Percentiles rank a stretch among this genome's conserved stretches.
Conservation (phyloP, 1,140 invertebrate species). For the Heliothis virescens region DNA sequence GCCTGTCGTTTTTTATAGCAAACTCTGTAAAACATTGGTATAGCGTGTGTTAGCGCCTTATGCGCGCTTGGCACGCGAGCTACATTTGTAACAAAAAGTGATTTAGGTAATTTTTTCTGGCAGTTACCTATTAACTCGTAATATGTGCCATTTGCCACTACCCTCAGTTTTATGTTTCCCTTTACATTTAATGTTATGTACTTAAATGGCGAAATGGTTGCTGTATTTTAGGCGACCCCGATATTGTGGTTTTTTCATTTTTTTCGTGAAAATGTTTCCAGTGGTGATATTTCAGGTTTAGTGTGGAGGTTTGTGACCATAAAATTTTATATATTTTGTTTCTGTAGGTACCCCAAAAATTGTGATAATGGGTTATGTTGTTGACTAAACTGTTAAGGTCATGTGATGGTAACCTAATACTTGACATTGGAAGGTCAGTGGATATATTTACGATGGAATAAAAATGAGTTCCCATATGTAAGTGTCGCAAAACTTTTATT, state of each 20-base stretch:
- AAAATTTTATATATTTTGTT: background rate
- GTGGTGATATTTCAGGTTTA: background rate
- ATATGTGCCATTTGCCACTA: conserved; percentile 51
- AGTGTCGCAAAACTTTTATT: no score
- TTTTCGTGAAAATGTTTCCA: conserved; percentile 26
- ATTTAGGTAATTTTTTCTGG: conserved; percentile 62
- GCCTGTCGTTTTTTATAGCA: conserved; percentile 77
- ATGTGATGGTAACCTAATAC: no score
- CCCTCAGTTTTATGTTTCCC: conserved; percentile 31
- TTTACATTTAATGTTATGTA: conserved; percentile 42
- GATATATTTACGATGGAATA: no score
- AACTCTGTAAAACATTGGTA: conserved; percentile 73
- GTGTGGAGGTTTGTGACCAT: background rate
- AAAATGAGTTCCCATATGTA: no score
- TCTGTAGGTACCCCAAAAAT: background rate
- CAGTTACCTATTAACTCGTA: conserved; percentile 50
- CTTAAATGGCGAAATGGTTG: conserved; percentile 31
- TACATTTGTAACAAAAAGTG: conserved; percentile 66
- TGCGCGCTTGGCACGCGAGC: conserved; percentile 71
- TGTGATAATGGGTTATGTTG: background rate
- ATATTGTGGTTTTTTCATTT: conserved; percentile 3
- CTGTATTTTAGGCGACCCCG: background rate
- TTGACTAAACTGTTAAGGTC: no score
- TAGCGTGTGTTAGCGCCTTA: conserved; percentile 76
- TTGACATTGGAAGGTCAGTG: no score